phyloP scores from a whole-genome alignment of 2,797 vertebrate species.

The Oceanodroma leucorhoa region DNA sequence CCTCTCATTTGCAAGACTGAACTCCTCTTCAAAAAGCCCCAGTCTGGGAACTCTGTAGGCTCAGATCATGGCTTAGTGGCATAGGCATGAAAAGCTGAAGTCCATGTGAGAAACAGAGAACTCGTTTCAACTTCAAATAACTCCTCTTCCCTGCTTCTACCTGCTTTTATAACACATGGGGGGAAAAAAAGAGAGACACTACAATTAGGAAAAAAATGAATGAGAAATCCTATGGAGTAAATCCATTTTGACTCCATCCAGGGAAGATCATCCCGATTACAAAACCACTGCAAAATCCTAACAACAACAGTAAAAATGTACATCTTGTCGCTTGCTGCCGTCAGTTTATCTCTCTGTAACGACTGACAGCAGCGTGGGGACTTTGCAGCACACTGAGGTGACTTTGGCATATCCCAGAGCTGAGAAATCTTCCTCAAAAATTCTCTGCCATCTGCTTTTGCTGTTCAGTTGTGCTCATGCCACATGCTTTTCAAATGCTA shows the following conservation, averaged over 20 bases:
- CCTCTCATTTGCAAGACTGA: not conserved
- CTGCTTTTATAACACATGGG: not conserved
- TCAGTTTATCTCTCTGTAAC: not conserved
- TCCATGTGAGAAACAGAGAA: not conserved
- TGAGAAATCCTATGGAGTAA: not conserved
- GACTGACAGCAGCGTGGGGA: not conserved
- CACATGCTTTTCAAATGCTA: not conserved
- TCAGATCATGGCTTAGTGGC: not conserved
- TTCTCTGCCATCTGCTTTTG: not conserved
- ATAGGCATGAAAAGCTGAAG: not conserved
- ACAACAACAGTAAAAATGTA: not conserved
- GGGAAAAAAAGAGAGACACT: rapidly evolving
- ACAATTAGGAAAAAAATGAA: not conserved
- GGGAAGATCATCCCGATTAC: not conserved
- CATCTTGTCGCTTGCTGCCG: not conserved
- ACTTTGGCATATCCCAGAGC: not conserved
- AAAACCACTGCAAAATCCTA: not conserved
- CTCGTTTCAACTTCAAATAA: not conserved
- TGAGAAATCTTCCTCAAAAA: not conserved
- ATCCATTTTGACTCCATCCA: not conserved
- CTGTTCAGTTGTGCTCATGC: not conserved
- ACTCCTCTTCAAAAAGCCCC: not conserved
- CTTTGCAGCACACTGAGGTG: not conserved
- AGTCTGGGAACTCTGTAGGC: not conserved
- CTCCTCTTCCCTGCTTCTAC: not conserved